phyloP scores from a whole-genome alignment of 2,888 invertebrate genomes.

The Patella pellucida region DNA sequence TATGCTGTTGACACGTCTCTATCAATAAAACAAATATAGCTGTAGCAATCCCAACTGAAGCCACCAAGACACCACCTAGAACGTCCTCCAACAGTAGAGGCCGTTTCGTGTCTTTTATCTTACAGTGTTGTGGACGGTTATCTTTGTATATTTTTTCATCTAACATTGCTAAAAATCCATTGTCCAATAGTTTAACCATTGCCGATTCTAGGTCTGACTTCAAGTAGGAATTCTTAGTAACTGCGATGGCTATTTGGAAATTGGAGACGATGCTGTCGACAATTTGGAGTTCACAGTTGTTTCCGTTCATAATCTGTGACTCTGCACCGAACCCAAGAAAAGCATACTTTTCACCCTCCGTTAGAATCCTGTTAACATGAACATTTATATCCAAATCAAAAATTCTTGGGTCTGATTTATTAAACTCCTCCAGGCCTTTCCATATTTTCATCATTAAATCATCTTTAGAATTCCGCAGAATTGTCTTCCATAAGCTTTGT shows the following conservation, averaged over 20 bases:
- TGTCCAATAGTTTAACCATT: neutral
- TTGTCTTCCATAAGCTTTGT: too few species aligned
- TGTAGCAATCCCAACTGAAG: too few species aligned
- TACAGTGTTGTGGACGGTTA: neutral
- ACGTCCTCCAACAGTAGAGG: neutral
- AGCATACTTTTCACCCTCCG: neutral
- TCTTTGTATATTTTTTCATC: neutral
- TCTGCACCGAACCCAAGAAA: neutral
- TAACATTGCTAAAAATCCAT: neutral
- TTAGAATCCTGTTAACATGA: too few species aligned
- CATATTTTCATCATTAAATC: too few species aligned
- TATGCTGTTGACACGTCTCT: too few species aligned
- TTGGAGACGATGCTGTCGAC: neutral
- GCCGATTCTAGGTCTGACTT: neutral
- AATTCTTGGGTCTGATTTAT: too few species aligned
- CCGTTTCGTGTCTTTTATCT: neutral
- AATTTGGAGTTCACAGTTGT: neutral
- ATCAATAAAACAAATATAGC: too few species aligned
- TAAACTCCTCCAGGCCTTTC: too few species aligned
- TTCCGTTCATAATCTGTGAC: neutral
- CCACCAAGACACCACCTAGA: neutral
- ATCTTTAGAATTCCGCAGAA: too few species aligned
- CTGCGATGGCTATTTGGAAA: neutral
- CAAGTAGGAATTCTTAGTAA: neutral
- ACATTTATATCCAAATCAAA: too few species aligned